phyloP scores from a whole-genome alignment of 2,888 invertebrate species.

The Xylota segnis region DNA sequence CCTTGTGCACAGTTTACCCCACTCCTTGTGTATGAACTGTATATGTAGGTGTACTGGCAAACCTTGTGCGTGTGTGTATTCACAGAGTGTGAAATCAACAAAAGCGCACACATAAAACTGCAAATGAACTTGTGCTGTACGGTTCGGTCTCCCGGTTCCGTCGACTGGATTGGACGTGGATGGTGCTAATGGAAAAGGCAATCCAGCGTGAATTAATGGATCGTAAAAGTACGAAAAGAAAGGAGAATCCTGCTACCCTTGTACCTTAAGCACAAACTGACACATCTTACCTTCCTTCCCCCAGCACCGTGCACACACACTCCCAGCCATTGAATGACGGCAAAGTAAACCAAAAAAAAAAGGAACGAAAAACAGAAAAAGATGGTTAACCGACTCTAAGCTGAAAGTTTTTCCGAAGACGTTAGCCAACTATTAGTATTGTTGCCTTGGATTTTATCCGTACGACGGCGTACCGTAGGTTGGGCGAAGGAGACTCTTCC shows the following conservation, averaged over 20 bases:
- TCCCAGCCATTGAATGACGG: conserved; percentile 17
- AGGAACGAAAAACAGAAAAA: conserved; percentile 3
- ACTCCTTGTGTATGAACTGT: not conserved
- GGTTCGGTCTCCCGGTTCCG: conserved; percentile 16
- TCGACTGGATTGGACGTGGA: conserved; percentile 45
- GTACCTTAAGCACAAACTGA: not conserved
- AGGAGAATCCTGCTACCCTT: conserved; percentile 17
- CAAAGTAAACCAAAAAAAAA: not conserved
- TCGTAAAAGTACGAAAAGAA: conserved; percentile 54
- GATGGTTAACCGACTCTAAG: conserved; percentile 25
- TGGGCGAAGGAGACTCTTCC: conserved; percentile 11
- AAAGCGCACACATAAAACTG: conserved; percentile 53
- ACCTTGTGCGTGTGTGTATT: conserved; percentile 18
- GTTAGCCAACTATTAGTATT: conserved; percentile 51
- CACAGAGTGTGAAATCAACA: conserved; percentile 55
- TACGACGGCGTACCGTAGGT: no score
- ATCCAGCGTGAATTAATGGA: conserved; percentile 70
- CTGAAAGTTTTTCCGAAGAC: conserved; percentile 41
- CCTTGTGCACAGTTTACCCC: conserved; percentile 21
- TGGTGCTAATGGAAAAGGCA: conserved; percentile 72
- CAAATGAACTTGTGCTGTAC: conserved; percentile 41
- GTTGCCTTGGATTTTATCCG: conserved; percentile 40
- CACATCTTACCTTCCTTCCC: conserved; percentile 15
- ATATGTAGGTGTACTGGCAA: no score
- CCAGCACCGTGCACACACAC: not conserved